Base-by-base conservation (phyloP, 2,797 vertebrate species). In the Yasuhikotakia modesta region DNA sequence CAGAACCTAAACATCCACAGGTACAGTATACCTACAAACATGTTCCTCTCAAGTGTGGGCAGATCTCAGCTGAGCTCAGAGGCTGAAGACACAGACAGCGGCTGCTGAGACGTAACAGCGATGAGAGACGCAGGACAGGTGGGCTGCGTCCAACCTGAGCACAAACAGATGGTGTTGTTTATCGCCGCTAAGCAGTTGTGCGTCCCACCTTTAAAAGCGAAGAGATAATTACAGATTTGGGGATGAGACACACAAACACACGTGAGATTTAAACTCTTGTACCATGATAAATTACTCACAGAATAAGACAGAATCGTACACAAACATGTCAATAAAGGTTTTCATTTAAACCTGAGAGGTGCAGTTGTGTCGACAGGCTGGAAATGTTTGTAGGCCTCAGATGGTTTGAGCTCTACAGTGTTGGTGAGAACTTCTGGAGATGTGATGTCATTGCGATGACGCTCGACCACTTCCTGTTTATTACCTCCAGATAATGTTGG, bases 101-200 rank as follows among this genome's bases (percentile, higher is more conserved):
- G 60, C 58, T 32, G 84, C 82, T 73, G 76, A 79, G 80, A 85
- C 83, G 85, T 90, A 90, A 91, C 88, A 87, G 86, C 72, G 45
- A 77, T 74, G 86, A 87, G 86, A 89, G 84, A 87, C 82, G 22
- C 17, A 46, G 73, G 86, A 91, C 90, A 90, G 91, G 90, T 89
- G 90, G 88, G 86, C 86, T 83, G 70, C 66, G 74, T 67, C 71
- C 85, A 86, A 85, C 81, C 84, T 78, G 64, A 43, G 81, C 70
- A n/a, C 82, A 87, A 91, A 87, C 92, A 92, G 91, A 91, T 91
- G 91, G 73, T 1, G 55, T 86, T 81, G 85, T 88, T 91, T 85
- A 87, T 84, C 35, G 60, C 30, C 35, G 27, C 58, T 61, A 61
- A 61, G 58, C 58, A 61, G 58, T 61, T 24, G 30, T 63, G 60